These are phyloP conservation scores for Anodontia alba DNA, from an alignment of 2,888 invertebrate species.

Conservation along the genomic window DNA sequence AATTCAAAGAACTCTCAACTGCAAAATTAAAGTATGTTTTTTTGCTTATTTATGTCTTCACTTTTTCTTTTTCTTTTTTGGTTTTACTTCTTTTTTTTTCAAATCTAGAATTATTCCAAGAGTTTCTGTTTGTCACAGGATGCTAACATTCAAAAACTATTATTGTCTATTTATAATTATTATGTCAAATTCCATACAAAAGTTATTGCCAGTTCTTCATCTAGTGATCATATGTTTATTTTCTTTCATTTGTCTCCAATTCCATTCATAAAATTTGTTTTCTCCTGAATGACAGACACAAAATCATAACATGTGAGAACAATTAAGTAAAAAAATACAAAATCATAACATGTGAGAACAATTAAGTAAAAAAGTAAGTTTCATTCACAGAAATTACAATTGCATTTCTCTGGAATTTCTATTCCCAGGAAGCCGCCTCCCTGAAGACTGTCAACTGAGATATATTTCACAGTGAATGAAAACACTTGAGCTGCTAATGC, in stretches of 20 bases:
- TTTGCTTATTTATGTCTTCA: no score
- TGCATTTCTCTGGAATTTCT: neutral
- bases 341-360: no score
- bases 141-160: no score
- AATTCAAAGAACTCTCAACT: no score
- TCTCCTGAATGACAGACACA: neutral
- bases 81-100: no score
- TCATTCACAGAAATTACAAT: neutral
- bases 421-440: neutral
- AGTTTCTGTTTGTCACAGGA: no score
- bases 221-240: conserved; percentile 1
- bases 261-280: neutral
- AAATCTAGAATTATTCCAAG: no score
- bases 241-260: neutral
- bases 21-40: no score
- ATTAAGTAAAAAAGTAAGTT: neutral
- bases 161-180: no score
- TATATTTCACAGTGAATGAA: neutral
- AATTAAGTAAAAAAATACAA: neutral
- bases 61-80: no score
- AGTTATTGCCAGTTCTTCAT: no score
- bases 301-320: neutral
- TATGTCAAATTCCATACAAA: no score
- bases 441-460: neutral
- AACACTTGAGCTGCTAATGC: neutral